Base-by-base conservation (phyloP, 1,140 invertebrate species). In the Aphaenogaster floridana region DNA sequence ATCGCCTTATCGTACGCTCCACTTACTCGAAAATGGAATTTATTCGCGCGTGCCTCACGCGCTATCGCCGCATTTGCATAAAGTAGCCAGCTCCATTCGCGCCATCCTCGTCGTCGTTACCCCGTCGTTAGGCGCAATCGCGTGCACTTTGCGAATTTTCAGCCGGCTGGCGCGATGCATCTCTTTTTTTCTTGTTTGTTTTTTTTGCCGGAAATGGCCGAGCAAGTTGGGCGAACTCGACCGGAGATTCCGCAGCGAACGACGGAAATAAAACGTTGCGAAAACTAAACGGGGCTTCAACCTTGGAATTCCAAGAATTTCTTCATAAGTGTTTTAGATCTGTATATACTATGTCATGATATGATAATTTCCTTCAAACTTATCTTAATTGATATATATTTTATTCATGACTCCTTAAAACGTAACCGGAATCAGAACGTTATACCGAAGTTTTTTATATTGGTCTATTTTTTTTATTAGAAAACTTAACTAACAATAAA, bases 11-110 rank as follows among this genome's bases (percentile, higher is more conserved):
- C 50, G 5, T 34, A 34, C 15, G 79, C 28, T 81, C 64, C 39
- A 71, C 52, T 81, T 81, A 69, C 4, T 80, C n/a, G 36, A 57
- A 81, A 71, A 71, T 81, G 9, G 39, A 81, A 81, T 81, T 81
- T 71, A 71, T 81, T 39, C 36, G 13, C 21, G 36, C 50, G 21
- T 81, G 36, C n/a, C 34, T 39, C 28, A 3, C 13, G 61, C 13
- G 50, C 8, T 64, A 79, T 64, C 45, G 45, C 11, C 28, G 42
- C 28, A 45, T 71, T 45, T 71, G 15, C 64, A 81, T 59, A n/a
- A 45, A 71, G 15, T 69, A 6, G 7, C 63, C 6, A 9, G 8
- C n/a, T 69, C 2, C 21, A 28, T 54, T 54, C 28, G 21, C 15
- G 39, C 36, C 15, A 34, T 71, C 9, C 3, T 52, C 15, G 11